phyloP scores from a whole-genome alignment of 2,888 invertebrate genomes.

The Eremobia ochroleuca region DNA sequence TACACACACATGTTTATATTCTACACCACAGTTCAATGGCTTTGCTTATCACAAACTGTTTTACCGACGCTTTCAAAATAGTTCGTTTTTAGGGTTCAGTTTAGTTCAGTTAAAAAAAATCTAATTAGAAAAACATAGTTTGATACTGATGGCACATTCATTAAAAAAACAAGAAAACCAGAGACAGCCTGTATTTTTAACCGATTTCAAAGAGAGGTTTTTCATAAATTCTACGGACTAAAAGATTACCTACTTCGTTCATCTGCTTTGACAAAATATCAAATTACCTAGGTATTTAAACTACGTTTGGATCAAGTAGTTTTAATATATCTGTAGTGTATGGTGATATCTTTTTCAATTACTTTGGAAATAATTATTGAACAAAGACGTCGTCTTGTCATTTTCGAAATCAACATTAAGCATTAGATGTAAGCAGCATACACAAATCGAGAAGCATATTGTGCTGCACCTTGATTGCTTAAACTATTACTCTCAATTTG shows the following conservation, averaged over 20 bases:
- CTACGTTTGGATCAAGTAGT: neutral
- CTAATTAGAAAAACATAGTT: neutral
- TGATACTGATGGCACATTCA: neutral
- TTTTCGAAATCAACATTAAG: neutral
- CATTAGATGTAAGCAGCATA: neutral
- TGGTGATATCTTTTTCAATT: no score
- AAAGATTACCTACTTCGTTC: neutral
- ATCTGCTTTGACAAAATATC: neutral
- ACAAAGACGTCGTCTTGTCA: neutral
- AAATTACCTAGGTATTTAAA: neutral
- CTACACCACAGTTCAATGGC: constrained; percentile 72
- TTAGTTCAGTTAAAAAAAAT: no score
- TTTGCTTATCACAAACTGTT: constrained; percentile 68
- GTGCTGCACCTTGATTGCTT: no score
- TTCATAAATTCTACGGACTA: no score
- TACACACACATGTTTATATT: constrained; percentile 64
- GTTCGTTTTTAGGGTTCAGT: constrained; percentile 63
- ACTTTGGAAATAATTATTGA: neutral
- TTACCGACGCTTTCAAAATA: constrained; percentile 72
- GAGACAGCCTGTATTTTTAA: no score
- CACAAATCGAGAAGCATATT: no score
- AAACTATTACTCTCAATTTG: no score
- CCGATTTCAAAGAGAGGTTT: neutral
- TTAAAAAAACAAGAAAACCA: neutral
- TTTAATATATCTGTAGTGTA: no score